These are phyloP conservation scores for Slavum lentiscoides DNA, from an alignment of 2,888 invertebrate species.

Conservation along the genomic window DNA sequence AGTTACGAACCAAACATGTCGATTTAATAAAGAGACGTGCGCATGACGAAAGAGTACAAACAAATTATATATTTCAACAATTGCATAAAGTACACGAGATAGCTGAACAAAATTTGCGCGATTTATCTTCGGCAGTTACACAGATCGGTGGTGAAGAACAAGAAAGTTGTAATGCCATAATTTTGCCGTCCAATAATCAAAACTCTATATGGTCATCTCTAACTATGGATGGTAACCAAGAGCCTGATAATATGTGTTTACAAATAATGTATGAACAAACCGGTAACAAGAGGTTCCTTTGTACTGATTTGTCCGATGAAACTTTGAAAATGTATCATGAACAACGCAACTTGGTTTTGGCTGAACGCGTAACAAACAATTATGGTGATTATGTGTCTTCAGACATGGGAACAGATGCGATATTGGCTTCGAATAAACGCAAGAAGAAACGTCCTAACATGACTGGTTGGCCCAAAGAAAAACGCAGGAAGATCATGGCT, in stretches of 20 bases:
- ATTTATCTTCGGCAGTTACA: background rate
- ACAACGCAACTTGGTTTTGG: conserved; percentile 13
- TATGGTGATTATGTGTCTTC: background rate
- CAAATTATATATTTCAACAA: conserved; percentile 26
- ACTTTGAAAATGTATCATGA: conserved; percentile 19
- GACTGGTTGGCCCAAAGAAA: conserved; percentile 76
- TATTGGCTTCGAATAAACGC: conserved; percentile 57
- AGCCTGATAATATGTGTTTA: conserved; percentile 44
- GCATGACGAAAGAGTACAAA: conserved; percentile 32
- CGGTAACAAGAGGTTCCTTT: conserved; percentile 26
- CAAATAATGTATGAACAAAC: conserved; percentile 50
- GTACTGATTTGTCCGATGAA: conserved; percentile 29
- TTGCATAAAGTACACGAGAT: conserved; percentile 19
- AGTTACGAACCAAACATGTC: conserved; percentile 45
- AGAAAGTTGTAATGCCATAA: background rate
- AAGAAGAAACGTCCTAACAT: conserved; percentile 73
- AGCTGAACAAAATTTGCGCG: conserved; percentile 18
- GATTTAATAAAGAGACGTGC: conserved; percentile 32
- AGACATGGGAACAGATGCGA: background rate
- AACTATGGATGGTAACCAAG: background rate
- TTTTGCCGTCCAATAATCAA: conserved; percentile 20
- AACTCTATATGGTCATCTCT: conserved; percentile 19
- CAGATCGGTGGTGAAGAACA: background rate
- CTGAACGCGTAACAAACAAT: conserved; percentile 24
- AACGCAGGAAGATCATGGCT: conserved; percentile 56